Base-by-base conservation (phyloP, 2,797 vertebrate species). In the Sebastes oblongus region DNA sequence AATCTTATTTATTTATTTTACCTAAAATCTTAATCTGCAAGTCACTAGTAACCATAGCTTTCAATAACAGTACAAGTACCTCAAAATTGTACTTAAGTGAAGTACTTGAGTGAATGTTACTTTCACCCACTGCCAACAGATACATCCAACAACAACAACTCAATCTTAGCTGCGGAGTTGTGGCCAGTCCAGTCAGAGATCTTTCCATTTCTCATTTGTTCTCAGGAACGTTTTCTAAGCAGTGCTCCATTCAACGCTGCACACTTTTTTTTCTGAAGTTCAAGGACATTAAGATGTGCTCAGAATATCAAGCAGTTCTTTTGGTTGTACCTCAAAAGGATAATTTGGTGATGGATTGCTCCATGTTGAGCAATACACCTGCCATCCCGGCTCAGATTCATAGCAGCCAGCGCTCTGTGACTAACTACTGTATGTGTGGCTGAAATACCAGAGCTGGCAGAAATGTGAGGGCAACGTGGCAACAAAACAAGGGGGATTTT, bases 241-340 rank as follows among this genome's bases (percentile, higher is more conserved):
- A 76, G 77, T 10, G 69, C 79, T 90, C 89, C 85, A 86, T 94
- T 95, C 88, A 94, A 80, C 81, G 46, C 83, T 67, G 74, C 71
- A 80, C 89, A 90, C 89, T 88, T 84, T 84, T 84, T 90, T 83
- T 86, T 86, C 83, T 87, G 82, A 88, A 94, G 91, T 95, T 95
- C 85, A 92, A 93, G 92, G 88, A 94, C 91, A 91, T 94, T 91
- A 93, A 90, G 88, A 87, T 95, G 96, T 96, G 95, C 93, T 93
- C 90, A 87, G 96, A 96, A 96, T 96, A 95, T 85, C 93, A 96
- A 96, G 81, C 94, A 94, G 91, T 77, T 85, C 84, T 78, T 94
- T 87, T 86, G 85, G 77, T 92, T 84, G 76, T 87, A 86, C 82
- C 82, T 82, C 84, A 84, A 84, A 88, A 89, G 87, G 86, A 91